Conservation (phyloP, 2,888 invertebrate genomes). For the Euclidia mi region DNA sequence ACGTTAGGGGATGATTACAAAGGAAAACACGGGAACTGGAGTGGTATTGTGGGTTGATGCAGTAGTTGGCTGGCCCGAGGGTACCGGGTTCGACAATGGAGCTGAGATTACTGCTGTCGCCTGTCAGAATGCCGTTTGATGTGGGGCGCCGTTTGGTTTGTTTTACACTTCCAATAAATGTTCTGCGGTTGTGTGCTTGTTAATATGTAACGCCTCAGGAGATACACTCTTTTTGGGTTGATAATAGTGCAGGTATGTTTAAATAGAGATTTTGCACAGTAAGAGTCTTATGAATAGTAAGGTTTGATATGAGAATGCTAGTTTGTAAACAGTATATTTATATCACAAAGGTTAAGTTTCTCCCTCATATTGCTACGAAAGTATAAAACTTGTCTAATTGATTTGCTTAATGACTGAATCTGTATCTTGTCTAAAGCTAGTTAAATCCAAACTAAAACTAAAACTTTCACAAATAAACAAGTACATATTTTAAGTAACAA, state of each 20-base stretch:
- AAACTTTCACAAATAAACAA: no score
- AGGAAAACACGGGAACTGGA: slow-evolving; percentile 75
- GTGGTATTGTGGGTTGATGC: slow-evolving; percentile 71
- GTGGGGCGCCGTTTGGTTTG: slow-evolving; percentile 55
- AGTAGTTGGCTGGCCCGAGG: slow-evolving; percentile 67
- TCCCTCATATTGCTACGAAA: no score
- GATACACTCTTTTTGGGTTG: slow-evolving; percentile 18
- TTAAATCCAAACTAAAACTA: no score
- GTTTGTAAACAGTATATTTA: no score
- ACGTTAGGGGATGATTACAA: slow-evolving; percentile 79
- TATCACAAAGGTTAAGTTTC: no score
- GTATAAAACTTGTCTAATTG: no score
- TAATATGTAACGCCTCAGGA: slow-evolving; percentile 28
- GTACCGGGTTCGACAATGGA: slow-evolving; percentile 80
- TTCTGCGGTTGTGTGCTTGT: slow-evolving; percentile 24
- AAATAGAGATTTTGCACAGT: background rate
- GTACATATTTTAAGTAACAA: no score
- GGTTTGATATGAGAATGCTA: no score
- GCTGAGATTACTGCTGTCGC: slow-evolving; percentile 82
- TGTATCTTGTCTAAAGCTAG: no score
- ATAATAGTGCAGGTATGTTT: slow-evolving; percentile 13
- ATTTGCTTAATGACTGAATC: no score
- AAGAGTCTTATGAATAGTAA: background rate
- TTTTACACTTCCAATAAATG: slow-evolving; percentile 59
- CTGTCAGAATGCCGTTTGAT: slow-evolving; percentile 66